A percentile compares a stretch with the other conserved stretches of the same genome.
Evolutionary conservation across 2,888 invertebrate genomes (phyloP).

Genomic region (Morpho deidamia): DNA sequence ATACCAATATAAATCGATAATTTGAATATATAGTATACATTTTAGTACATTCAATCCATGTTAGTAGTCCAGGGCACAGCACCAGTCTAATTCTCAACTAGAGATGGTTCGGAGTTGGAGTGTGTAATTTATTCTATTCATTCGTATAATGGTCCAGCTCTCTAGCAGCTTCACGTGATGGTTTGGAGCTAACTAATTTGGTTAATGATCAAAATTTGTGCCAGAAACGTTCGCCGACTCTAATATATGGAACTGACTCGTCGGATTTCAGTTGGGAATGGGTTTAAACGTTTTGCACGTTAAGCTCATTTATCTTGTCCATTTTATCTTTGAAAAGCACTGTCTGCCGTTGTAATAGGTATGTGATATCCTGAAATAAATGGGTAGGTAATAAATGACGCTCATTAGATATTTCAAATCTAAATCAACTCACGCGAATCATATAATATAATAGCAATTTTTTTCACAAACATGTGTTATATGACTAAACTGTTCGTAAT

Average conservation of each 20-base stretch:
- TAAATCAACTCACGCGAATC: not conserved
- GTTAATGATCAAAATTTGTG: conserved; percentile 75
- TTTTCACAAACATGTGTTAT: no score
- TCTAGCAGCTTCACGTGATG: conserved; percentile 46
- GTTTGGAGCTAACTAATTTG: conserved; percentile 73
- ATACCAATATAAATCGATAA: no score
- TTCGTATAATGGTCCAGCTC: conserved; percentile 50
- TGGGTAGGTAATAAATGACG: conserved; percentile 7
- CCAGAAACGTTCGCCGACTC: conserved; percentile 65
- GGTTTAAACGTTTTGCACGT: conserved; percentile 78
- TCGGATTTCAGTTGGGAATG: conserved; percentile 74
- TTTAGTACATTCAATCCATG: not conserved
- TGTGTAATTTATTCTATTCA: conserved; percentile 56
- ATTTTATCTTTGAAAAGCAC: conserved; percentile 64
- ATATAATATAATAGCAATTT: no score
- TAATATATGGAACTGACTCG: conserved; percentile 78
- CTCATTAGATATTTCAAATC: not conserved
- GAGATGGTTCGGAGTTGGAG: conserved; percentile 31
- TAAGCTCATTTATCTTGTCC: conserved; percentile 75
- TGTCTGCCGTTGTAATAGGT: conserved; percentile 27
- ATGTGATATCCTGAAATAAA: conserved; percentile 25
- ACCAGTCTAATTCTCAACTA: conserved; percentile 27
- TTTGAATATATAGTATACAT: no score
- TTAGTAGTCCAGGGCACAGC: not conserved
- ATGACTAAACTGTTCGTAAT: no score